Base-by-base conservation (phyloP, 2,888 invertebrate genomes). In the Volucella bombylans region DNA sequence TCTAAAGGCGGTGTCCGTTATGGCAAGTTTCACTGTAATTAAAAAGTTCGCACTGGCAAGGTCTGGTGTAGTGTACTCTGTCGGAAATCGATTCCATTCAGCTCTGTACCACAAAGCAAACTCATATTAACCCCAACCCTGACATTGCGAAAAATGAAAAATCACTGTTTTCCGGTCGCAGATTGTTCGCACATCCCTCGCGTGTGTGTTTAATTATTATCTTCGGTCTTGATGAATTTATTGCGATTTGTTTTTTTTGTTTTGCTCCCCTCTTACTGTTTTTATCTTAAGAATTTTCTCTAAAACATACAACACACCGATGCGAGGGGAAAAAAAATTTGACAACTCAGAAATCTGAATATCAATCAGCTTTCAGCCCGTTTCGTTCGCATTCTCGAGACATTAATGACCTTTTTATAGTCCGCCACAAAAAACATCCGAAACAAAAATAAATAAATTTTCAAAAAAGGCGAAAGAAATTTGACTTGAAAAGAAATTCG, bases 211-310 rank as follows among this genome's bases (percentile, higher is more conserved):
- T 57, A 4, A 39, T 57, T 39, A 39, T 57, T 39, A 10, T 15
- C 57, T 39, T 8, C 41, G 18, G 8, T 43, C 43, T 8, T 41
- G 15, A 39, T 57, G 15, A 41, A 15, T 18, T 57, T 57, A 59
- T 59, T 59, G 59, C 59, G 43, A 59, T 10, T 59, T 59, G n/a
- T 43, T 57, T 57, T 38, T 39, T 2, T 6, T 6, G n/a, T n/a
- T n/a, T n/a, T n/a, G n/a, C n/a, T 6, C 31, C 31, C 31, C 31
- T 6, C 31, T 31, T 31, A 6, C 31, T 39, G 6, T 55, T 23
- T 55, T 23, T 38, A 38, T 10, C 14, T 55, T 6, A 6, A 31
- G 1, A 31, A 31, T 31, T 31, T 31, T 11, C 39, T 12, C 41
- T 15, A 15, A 39, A 39, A n/a, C 57, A 15, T 15, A 41, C 39